Evolutionary conservation across 2,113 vertebrate genomes (phyloP), one percentile per base, ranked within the genome.

Genomic region (Podocnemis expansa): DNA sequence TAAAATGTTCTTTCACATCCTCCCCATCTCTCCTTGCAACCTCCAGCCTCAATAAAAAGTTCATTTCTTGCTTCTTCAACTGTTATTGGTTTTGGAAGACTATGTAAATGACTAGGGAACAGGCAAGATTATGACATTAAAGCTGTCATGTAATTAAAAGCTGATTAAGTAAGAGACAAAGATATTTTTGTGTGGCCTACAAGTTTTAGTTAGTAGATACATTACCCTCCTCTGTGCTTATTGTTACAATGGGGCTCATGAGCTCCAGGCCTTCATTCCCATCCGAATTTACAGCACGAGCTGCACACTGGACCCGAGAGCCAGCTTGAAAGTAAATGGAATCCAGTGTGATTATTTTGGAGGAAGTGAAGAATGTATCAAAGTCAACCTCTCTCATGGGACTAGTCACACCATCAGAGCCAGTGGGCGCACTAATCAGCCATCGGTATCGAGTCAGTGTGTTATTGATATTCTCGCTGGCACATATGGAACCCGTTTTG

Each of bases 301-400:
- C 99, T 0, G 98, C 98, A 17, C 99, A 99, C 96, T 99, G 99
- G 41, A 99, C 98, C 93, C 99, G 97, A 78, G 99, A 99, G 67
- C 99, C 99, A 0, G 99, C 98, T 91, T 99, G 99, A 94, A 99
- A 99, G 98, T 99, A 99, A 95, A 99, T 98, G 67, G 99, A 99
- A 96, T 99, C 99, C 10, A 99, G 89, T 0, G 99, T 98, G 96
- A 99, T 99, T 96, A 98, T 98, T 98, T 99, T 99, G 91, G 99
- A 99, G 17, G 99, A 99, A 0, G 99, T 99, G 84, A 99, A 99
- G 97, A 99, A 99, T 29, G 99, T 99, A 96, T 99, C 98, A 34
- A 99, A 99, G 98, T 99, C 99, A 85, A 99, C 98, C 94, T 99
- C 99, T 90, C 97, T 98, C 99, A 99, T 98, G 94, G 99, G 99